Percentiles rank a stretch among this genome's conserved stretches.
phyloP scores from a whole-genome alignment of 2,888 invertebrate species.

The Barypeithes pellucidus region DNA sequence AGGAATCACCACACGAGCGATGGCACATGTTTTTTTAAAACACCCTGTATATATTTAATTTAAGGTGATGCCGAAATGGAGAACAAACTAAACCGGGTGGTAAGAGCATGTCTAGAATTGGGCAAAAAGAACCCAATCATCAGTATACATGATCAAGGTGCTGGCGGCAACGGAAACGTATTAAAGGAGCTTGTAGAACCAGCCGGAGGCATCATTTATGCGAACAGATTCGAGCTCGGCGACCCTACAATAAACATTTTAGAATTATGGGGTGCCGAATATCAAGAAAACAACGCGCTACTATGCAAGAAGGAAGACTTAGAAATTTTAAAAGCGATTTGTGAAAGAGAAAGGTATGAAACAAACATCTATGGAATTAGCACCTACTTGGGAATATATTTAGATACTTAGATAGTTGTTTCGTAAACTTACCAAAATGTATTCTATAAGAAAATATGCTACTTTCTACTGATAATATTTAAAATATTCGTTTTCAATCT shows the following conservation, averaged over 20 bases:
- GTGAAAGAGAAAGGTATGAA: slow-evolving; percentile 81
- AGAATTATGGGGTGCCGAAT: slow-evolving; percentile 99
- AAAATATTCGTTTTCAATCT: too few species aligned
- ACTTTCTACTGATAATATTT: too few species aligned
- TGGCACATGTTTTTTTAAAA: too few species aligned
- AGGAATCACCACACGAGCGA: too few species aligned
- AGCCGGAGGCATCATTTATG: slow-evolving; percentile 91
- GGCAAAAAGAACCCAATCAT: slow-evolving; percentile 88
- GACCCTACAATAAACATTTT: slow-evolving; percentile 95
- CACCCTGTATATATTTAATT: too few species aligned
- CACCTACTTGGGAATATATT: too few species aligned
- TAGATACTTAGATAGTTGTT: too few species aligned
- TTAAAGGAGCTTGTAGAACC: slow-evolving; percentile 97
- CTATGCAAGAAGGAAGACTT: slow-evolving; percentile 82
- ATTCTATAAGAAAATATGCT: too few species aligned
- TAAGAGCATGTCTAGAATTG: slow-evolving; percentile 92
- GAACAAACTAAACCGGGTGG: slow-evolving; percentile 94
- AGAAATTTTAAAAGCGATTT: slow-evolving; percentile 79
- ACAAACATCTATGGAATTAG: too few species aligned
- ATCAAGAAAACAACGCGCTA: slow-evolving; percentile 96
- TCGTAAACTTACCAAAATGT: too few species aligned
- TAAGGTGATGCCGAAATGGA: slow-evolving; percentile 97
- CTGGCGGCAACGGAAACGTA: slow-evolving; percentile 98
- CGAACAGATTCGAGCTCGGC: slow-evolving; percentile 89
- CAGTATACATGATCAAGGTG: slow-evolving; percentile 99